Conservation (phyloP, 2,113 vertebrate species). For the Tenebrosternarchus preto region DNA sequence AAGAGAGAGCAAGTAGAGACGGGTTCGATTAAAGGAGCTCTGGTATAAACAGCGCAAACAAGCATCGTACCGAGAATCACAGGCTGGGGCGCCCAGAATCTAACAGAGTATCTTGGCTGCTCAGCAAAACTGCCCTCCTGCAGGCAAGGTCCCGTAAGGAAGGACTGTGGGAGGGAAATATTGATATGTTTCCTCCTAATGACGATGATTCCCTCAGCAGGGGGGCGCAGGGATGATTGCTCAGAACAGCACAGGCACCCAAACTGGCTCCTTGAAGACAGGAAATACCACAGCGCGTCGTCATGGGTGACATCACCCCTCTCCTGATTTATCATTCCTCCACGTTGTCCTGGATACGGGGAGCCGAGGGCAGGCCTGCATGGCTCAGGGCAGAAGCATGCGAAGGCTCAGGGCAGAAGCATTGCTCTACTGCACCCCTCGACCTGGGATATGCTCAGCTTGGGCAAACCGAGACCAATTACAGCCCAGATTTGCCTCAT, state of each 20-base stretch:
- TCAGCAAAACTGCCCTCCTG: constrained; percentile 31
- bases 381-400: not conserved
- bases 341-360: not conserved
- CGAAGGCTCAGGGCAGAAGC: not conserved
- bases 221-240: constrained; percentile 6
- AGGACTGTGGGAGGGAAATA: constrained; percentile 40
- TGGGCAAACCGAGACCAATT: constrained; percentile 44
- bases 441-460: constrained; percentile 26
- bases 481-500: constrained; percentile 19
- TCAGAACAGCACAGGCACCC: not conserved
- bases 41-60: constrained; percentile 4
- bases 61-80: constrained; percentile 26
- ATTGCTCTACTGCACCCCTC: not conserved
- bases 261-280: constrained; percentile 5
- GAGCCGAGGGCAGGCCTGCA: too few species aligned
- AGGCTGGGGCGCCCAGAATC: constrained; percentile 4
- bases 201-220: constrained; percentile 29
- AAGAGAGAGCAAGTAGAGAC: not conserved
- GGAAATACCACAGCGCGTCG: constrained; percentile 15
- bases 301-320: constrained; percentile 21
- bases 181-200: constrained; percentile 44
- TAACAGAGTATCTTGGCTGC: constrained; percentile 27
- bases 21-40: not conserved
- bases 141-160: constrained; percentile 3
- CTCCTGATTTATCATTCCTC: not conserved